Evolutionary conservation across 2,888 invertebrate genomes (phyloP).

Genomic region (Periphyllus acericola): DNA sequence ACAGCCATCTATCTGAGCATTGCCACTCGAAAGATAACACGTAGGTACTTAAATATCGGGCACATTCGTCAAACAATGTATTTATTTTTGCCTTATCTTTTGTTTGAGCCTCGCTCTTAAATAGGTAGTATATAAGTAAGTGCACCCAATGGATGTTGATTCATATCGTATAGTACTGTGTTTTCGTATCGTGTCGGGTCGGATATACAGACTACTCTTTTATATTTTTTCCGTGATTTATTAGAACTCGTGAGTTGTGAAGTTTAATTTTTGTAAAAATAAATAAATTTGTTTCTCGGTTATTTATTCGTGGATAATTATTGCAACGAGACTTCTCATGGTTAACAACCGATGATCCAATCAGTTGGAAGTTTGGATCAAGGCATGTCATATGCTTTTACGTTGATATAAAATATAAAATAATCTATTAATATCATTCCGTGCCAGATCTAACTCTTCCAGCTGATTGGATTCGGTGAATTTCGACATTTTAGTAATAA

Average conservation of each 20-base stretch:
- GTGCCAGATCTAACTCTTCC: slow-evolving; percentile 83
- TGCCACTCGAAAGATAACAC: slow-evolving; percentile 58
- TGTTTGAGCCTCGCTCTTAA: slow-evolving; percentile 41
- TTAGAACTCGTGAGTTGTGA: not conserved
- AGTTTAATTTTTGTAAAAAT: not conserved
- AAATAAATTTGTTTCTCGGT: not conserved
- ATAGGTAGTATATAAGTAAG: slow-evolving; percentile 24
- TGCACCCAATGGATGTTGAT: not conserved
- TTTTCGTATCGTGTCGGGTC: not conserved
- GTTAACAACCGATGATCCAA: slow-evolving; percentile 65
- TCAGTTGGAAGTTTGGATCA: slow-evolving; percentile 77
- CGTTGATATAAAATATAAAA: slow-evolving; percentile 28
- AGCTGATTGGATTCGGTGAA: slow-evolving; percentile 70
- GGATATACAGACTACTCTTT: not conserved
- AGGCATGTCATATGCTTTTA: slow-evolving; percentile 67
- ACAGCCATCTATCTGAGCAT: slow-evolving; percentile 2
- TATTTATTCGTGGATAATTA: not conserved
- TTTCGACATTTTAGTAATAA: slow-evolving; percentile 42
- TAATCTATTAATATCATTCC: slow-evolving; percentile 63
- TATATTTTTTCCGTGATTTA: not conserved
- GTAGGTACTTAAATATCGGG: slow-evolving; percentile 41
- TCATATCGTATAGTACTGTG: slow-evolving; percentile 8
- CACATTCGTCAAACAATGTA: slow-evolving; percentile 11
- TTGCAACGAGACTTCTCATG: not conserved
- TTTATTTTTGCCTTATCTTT: slow-evolving; percentile 56